These are phyloP conservation scores for Serilophus lunatus DNA, from an alignment of 2,113 vertebrate species.

Conservation along the genomic window DNA sequence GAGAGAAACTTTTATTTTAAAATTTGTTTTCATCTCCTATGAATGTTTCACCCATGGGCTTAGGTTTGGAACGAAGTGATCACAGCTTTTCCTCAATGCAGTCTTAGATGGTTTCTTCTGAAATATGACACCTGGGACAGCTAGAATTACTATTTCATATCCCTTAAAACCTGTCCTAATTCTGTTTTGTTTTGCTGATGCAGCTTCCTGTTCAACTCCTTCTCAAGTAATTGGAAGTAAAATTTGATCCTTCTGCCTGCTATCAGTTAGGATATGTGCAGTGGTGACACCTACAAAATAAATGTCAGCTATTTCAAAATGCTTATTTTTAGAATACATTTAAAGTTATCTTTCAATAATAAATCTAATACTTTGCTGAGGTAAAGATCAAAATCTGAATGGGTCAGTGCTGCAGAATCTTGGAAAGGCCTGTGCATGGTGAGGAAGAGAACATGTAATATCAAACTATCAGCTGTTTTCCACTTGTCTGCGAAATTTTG, in stretches of 20 bases:
- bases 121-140: background rate
- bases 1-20: background rate
- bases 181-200: fast-evolving
- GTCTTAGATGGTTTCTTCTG: background rate
- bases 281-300: background rate
- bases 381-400: background rate
- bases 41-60: background rate
- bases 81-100: background rate
- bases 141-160: background rate
- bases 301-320: background rate
- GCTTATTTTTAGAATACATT: background rate
- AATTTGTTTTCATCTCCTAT: background rate
- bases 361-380: background rate
- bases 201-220: background rate
- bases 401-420: background rate
- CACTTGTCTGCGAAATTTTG: background rate
- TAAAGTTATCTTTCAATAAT: background rate
- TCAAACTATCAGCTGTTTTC: background rate
- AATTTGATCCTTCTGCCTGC: background rate
- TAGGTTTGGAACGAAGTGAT: background rate
- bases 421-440: background rate
- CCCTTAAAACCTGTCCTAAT: background rate
- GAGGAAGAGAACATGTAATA: background rate
- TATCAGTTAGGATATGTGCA: background rate
- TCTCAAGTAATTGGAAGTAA: background rate